Evolutionary conservation across 2,888 invertebrate species (phyloP), one percentile per base, ranked within the genome.

Genomic region (Ernsta delagoae): DNA sequence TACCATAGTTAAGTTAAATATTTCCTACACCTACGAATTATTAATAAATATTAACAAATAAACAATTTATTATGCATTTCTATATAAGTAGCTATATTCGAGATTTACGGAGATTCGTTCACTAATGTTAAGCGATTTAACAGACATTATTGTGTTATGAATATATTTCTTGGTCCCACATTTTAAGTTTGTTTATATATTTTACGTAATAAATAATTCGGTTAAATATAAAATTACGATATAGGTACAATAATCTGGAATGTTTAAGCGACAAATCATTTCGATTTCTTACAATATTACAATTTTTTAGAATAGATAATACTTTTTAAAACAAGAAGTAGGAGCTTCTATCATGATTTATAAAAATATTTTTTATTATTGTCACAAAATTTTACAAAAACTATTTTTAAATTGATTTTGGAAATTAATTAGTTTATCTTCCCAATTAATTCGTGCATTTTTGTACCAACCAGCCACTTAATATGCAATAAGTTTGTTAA

Each of bases 1-100:
- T 87, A 89, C 83, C 86, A 82, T 80, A 85, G 82, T 86, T 86
- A 85, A 67, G 45, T 67, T 65, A 77, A 77, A 79, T 83, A 82
- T 78, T 77, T 79, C 83, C 76, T 88, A 84, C 74, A 78, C 71
- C 83, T 88, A 88, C 80, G 79, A 77, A 76, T 75, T 82, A 89
- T 88, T 89, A 92, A 92, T 92, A 92, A 92, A 92, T 92, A 92
- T 92, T 91, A 92, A 91, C 89, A 89, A 75, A 81, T 83, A 88
- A 86, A 84, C 79, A 80, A 76, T 74, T 80, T 84, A 84, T 88
- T 89, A 88, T 87, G 85, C 84, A 24, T 75, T 83, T 81, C 75
- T 70, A 72, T 72, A 59, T 54, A 71, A 50, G 64, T 24, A 24
- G 24, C 24, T 24, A 24, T 24, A 71, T 61, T 39, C 6, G 7